Conservation (phyloP, 2,888 invertebrate species). For the Osmoderma eremita region DNA sequence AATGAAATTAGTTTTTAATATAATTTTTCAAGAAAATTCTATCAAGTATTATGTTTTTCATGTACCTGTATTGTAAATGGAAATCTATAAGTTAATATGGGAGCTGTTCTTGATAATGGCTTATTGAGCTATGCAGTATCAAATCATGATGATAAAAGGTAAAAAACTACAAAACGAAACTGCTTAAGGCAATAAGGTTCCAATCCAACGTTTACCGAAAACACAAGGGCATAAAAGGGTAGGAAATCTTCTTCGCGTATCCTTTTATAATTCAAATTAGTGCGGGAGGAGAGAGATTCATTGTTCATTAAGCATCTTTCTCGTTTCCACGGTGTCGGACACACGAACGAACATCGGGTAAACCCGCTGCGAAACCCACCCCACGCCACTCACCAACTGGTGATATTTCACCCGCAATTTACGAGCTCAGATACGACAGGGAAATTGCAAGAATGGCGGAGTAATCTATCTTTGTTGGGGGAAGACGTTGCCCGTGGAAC, state of each 20-base stretch:
- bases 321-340: conserved; percentile 47
- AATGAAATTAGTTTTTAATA: conserved; percentile 1
- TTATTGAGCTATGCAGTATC: too few species aligned
- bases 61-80: too few species aligned
- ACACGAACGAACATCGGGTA: conserved; percentile 45
- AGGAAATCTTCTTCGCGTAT: conserved; percentile 22
- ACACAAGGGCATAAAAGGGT: conserved; percentile 9
- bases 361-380: conserved; percentile 54
- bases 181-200: conserved; percentile 9
- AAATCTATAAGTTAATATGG: too few species aligned
- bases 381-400: conserved; percentile 63
- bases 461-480: conserved; percentile 87
- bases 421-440: conserved; percentile 91
- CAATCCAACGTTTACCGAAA: conserved; percentile 11
- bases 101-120: too few species aligned
- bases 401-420: conserved; percentile 88
- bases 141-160: neutral
- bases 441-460: conserved; percentile 93
- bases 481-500: conserved; percentile 56
- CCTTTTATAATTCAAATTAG: conserved; percentile 37
- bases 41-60: too few species aligned
- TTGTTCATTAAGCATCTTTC: conserved; percentile 44
- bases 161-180: neutral
- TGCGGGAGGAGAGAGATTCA: conserved; percentile 34
- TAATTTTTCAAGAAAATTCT: conserved; percentile 1